These are phyloP conservation scores for Pandion haliaetus DNA, from an alignment of 2,113 vertebrate species.

Conservation along the genomic window DNA sequence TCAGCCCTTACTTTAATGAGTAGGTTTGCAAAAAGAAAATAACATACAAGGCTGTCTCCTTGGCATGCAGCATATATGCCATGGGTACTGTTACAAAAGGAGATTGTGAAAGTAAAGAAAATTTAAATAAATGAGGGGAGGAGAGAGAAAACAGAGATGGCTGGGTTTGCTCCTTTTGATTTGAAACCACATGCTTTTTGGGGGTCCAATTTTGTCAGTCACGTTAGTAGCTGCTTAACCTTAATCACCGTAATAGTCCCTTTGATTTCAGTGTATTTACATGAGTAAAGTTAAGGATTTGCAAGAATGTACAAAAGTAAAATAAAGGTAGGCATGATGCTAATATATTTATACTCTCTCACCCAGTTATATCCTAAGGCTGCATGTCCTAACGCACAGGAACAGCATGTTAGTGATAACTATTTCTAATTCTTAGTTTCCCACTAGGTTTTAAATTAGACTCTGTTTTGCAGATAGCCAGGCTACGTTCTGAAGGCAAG, in stretches of 20 bases:
- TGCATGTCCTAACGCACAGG: not conserved
- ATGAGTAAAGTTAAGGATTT: not conserved
- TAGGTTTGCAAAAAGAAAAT: not conserved
- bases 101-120: not conserved
- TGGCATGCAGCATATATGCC: not conserved
- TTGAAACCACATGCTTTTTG: not conserved
- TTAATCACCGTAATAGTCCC: not conserved
- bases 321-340: not conserved
- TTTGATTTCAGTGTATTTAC: not conserved
- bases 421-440: conserved; percentile 34
- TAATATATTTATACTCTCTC: not conserved
- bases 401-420: not conserved
- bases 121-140: not conserved
- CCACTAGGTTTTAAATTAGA: not conserved
- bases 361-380: not conserved
- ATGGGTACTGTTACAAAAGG: not conserved
- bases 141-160: not conserved
- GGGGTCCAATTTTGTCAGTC: not conserved
- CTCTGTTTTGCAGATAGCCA: conserved; percentile 7
- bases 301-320: not conserved
- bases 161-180: not conserved
- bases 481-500: not conserved
- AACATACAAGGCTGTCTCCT: not conserved
- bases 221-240: not conserved
- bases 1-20: not conserved